Conservation (phyloP, 2,113 vertebrate genomes). For the Halcyon senegalensis region DNA sequence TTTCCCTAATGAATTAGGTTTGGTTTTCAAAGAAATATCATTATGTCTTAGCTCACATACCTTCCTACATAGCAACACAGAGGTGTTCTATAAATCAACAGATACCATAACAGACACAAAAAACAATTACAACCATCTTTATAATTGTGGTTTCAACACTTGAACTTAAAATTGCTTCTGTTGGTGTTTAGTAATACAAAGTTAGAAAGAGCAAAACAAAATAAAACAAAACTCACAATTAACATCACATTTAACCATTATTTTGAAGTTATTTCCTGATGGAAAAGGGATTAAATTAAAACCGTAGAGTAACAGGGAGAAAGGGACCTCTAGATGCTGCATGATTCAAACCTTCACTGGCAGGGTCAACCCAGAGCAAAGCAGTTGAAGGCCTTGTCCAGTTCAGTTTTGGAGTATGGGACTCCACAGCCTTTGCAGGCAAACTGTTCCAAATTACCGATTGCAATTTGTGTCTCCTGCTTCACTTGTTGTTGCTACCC, state of each 20-base stretch:
- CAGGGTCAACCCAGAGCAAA: neutral
- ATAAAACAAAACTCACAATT: neutral
- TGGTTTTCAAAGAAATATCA: neutral
- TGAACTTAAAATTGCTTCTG: neutral
- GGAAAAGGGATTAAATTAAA: neutral
- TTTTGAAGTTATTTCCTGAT: neutral
- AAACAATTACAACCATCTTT: neutral
- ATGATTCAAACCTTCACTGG: neutral
- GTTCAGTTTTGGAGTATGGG: neutral
- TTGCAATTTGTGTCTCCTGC: neutral
- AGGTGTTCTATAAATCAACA: neutral
- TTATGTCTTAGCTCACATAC: neutral
- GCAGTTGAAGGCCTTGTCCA: neutral
- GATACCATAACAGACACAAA: neutral
- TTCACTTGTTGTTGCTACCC: neutral
- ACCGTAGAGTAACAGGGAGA: neutral
- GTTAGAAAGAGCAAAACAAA: neutral
- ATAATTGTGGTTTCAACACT: neutral
- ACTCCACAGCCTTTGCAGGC: neutral
- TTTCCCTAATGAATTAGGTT: neutral
- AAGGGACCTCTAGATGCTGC: neutral
- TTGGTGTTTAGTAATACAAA: neutral
- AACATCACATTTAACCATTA: neutral
- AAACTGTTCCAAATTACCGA: neutral
- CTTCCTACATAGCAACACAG: neutral